These are phyloP conservation scores for Sabellastarte sp. DNA, from an alignment of 2,888 invertebrate genomes.

Conservation along the genomic window DNA sequence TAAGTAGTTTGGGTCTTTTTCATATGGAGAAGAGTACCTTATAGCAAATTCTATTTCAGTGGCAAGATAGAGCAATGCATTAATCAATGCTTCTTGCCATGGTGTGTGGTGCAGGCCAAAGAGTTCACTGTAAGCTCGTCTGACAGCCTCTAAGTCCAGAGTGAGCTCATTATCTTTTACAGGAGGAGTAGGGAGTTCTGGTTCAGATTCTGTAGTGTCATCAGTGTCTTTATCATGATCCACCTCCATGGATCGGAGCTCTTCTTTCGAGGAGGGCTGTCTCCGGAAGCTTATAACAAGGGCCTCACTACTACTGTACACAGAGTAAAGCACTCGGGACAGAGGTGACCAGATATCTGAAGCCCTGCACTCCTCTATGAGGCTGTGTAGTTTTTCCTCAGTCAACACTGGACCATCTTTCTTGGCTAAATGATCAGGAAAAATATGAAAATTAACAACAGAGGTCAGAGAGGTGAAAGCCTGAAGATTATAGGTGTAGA, in stretches of 20 bases:
- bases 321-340: constrained; percentile 74
- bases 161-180: constrained; percentile 25
- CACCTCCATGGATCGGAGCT: constrained; percentile 71
- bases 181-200: not conserved
- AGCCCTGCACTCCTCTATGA: constrained; percentile 74
- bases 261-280: constrained; percentile 65
- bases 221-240: constrained; percentile 88
- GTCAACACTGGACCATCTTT: constrained; percentile 62
- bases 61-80: constrained; percentile 73
- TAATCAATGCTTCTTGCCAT: constrained; percentile 71
- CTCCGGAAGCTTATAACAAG: constrained; percentile 74
- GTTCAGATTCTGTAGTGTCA: constrained; percentile 18
- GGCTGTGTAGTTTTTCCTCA: constrained; percentile 73
- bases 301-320: constrained; percentile 71
- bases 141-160: constrained; percentile 64
- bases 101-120: constrained; percentile 58
- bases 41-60: constrained; percentile 74
- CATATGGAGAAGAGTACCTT: constrained; percentile 62
- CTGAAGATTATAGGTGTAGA: too few species aligned
- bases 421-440: not conserved
- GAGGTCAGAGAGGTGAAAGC: too few species aligned
- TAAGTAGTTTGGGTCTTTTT: constrained; percentile 62
- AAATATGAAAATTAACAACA: too few species aligned
- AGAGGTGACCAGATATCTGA: constrained; percentile 72
- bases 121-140: constrained; percentile 69